Evolutionary conservation across 2,888 invertebrate species (phyloP).

Genomic region (Aporophyla lueneburgensis): DNA sequence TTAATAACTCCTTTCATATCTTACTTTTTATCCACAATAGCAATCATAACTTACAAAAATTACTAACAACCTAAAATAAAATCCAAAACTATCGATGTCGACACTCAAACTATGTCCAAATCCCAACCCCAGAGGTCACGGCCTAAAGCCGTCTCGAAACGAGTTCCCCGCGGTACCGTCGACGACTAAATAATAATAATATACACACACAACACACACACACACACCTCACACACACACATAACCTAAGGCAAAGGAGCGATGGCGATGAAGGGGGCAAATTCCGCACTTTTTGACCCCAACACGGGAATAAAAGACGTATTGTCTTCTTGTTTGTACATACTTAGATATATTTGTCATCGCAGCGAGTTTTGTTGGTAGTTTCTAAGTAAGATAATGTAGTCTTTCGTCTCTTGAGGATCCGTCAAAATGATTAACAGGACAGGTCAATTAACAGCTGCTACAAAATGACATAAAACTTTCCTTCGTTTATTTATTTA

Average conservation of each 20-base stretch:
- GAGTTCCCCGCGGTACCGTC: slow-evolving; percentile 83
- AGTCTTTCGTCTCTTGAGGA: not conserved
- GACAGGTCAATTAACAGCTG: not conserved
- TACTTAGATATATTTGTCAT: slow-evolving; percentile 27
- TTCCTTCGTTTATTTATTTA: too few relatives aligned
- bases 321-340: slow-evolving; percentile 22
- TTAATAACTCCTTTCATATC: not conserved
- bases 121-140: slow-evolving; percentile 87
- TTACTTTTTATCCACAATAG: not conserved
- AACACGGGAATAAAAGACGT: slow-evolving; percentile 31
- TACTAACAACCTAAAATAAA: not conserved
- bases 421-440: not conserved
- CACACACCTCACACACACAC: slow-evolving; percentile 66
- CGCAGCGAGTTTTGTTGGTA: not conserved
- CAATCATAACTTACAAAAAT: not conserved
- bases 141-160: slow-evolving; percentile 85
- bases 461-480: not conserved
- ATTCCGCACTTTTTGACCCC: slow-evolving; percentile 63
- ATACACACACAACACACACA: slow-evolving; percentile 73
- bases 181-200: slow-evolving; percentile 85
- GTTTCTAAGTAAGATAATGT: not conserved
- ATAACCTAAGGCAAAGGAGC: slow-evolving; percentile 25
- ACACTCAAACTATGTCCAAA: slow-evolving; percentile 33
- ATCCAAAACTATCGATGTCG: slow-evolving; percentile 68
- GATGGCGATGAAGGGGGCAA: slow-evolving; percentile 53